Conservation (phyloP, 2,888 invertebrate species). For the Tachina fera region DNA sequence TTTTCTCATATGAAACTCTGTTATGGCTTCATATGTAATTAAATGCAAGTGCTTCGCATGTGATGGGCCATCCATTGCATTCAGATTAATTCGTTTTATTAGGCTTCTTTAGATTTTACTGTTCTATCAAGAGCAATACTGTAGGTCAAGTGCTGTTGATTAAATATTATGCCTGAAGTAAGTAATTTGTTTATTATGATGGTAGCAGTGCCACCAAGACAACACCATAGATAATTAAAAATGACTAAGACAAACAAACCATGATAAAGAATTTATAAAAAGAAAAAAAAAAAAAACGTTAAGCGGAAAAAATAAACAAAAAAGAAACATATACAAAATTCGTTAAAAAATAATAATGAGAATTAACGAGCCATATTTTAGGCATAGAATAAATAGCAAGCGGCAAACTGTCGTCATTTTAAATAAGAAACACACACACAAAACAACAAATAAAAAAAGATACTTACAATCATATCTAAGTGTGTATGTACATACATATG, state of each 20-base stretch:
- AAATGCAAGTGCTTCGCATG: constrained; percentile 53
- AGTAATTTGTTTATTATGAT: constrained; percentile 62
- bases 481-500: neutral
- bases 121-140: constrained; percentile 58
- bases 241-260: constrained; percentile 16
- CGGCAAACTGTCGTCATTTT: constrained; percentile 57
- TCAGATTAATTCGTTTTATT: constrained; percentile 54
- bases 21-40: constrained; percentile 63
- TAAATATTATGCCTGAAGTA: constrained; percentile 55
- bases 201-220: constrained; percentile 52
- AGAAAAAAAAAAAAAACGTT: too few species aligned
- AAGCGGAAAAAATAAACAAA: constrained; percentile 53
- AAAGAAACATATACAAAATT: constrained; percentile 34
- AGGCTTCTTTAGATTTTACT: constrained; percentile 57
- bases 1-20: constrained; percentile 24
- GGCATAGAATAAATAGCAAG: constrained; percentile 57
- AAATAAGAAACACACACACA: constrained; percentile 2
- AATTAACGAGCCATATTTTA: constrained; percentile 65
- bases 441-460: neutral
- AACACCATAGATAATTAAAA: constrained; percentile 46
- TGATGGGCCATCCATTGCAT: constrained; percentile 36
- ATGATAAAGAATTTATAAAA: constrained; percentile 33
- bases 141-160: constrained; percentile 69
- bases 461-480: neutral
- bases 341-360: constrained; percentile 53